Evolutionary conservation across 2,797 vertebrate species (phyloP), one percentile per base, ranked within the genome.

Genomic region (Microcaecilia unicolor): DNA sequence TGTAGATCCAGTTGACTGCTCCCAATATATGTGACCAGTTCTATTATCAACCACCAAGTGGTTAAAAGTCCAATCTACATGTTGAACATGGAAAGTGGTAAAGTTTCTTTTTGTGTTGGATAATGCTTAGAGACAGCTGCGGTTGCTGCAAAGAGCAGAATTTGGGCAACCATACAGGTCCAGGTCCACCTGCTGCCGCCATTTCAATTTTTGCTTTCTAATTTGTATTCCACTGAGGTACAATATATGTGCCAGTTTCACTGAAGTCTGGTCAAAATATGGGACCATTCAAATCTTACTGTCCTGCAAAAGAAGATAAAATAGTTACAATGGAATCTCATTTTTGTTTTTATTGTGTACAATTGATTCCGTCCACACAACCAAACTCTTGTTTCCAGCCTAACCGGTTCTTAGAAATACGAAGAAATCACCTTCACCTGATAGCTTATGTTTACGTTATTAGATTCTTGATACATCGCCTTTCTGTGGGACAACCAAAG

Each of bases 1-100:
- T 98, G 58, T 98, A 99, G 66, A 99, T 97, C 71, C 92, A 86
- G 62, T 98, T 99, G 45, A 98, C 89, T 0, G 91, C 94, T 32
- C 96, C 96, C 58, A 99, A 58, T 98, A 99, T 56, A 99, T 90
- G 22, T 92, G 91, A 25, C 96, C 96, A 59, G 91, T 97, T 61
- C 88, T 89, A 61, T 85, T 80, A 1, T 99, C 96, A 65, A 99
- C 93, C 27, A 92, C 90, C 47, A 99, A 58, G 66, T 99, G 96
- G 73, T 98, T 99, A 65, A 99, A 97, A 58, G 78, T 90, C 73
- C 89, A 88, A 54, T 92, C 87, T 0, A 84, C 49, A 19, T 90
- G 85, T 37, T 97, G 89, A 7, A 77, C 80, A 0, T 45, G 80
- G 62, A 97, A 98, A 1, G 88, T 91, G 37, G 84, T 56, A 28